Evolutionary conservation across 2,888 invertebrate genomes (phyloP), one percentile per base, ranked within the genome.

Genomic region (Parnassius mnemosyne): DNA sequence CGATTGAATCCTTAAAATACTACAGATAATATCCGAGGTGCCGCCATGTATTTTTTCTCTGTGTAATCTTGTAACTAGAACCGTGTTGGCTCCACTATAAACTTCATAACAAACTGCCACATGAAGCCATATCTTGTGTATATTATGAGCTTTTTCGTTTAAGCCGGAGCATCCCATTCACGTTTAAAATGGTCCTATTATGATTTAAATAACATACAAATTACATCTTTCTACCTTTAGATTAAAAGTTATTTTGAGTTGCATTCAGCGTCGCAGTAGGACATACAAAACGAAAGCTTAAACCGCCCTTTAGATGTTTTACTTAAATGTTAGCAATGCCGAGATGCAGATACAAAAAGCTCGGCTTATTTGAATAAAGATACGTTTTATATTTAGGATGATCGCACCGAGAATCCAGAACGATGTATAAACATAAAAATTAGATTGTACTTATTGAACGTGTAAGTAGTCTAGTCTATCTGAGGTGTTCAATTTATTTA

Each of bases 61-160:
- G 77, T 79, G 79, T 79, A 79, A 81, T 75, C 79, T 75, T 83
- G 86, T 86, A 87, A 85, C 86, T 87, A 87, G 85, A 87, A 84
- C 78, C 83, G 76, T 75, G 79, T 78, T 82, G 82, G 78, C 77
- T 81, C 70, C 82, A 85, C 88, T 84, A 91, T 92, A 92, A 92
- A 92, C 84, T 87, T 86, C 85, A 85, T 87, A 90, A 92, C 89
- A 88, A 89, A 92, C 89, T 89, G 89, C 89, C 87, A 84, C 80
- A 80, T 80, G 79, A 76, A 78, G 83, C 89, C 81, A 85, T 92
- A 91, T 92, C 90, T 91, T 85, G 85, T 85, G 79, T 85, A 89
- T 78, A 84, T 91, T 92, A 92, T 88, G 92, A 90, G 88, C 84
- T 83, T 89, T 89, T 89, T 87, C 87, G 84, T 87, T 87, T 82